Evolutionary conservation across 2,797 vertebrate genomes (phyloP).

Genomic region (Hydrocynus forskahlii): DNA sequence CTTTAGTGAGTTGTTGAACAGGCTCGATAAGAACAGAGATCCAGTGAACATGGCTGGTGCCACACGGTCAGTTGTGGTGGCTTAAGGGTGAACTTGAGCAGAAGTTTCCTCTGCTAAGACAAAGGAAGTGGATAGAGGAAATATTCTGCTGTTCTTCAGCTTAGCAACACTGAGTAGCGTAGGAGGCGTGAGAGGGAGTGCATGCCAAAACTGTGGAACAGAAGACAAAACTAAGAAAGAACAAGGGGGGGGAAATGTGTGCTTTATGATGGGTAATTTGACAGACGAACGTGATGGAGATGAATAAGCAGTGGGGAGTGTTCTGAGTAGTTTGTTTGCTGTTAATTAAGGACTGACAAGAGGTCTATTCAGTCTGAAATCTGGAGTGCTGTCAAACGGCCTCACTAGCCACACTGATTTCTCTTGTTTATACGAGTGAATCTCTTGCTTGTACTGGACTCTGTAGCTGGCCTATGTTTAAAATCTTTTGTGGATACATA

Average conservation of each 20-base stretch:
- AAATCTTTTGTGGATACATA: slow-evolving; percentile 44
- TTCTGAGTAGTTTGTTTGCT: slow-evolving; percentile 44
- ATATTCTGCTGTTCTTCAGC: slow-evolving; percentile 56
- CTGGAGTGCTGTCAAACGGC: slow-evolving; percentile 48
- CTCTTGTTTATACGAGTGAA: slow-evolving; percentile 43
- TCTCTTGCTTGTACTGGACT: slow-evolving; percentile 43
- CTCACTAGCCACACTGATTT: slow-evolving; percentile 38
- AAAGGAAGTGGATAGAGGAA: slow-evolving; percentile 58
- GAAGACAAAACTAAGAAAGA: slow-evolving; percentile 36
- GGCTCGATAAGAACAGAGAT: slow-evolving; percentile 1
- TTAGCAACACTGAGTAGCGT: slow-evolving; percentile 50
- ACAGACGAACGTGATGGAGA: slow-evolving; percentile 43
- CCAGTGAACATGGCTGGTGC: background rate
- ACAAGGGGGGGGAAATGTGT: slow-evolving; percentile 19
- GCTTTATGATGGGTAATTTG: slow-evolving; percentile 37
- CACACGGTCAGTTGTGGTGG: slow-evolving; percentile 10
- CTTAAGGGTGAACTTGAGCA: slow-evolving; percentile 41
- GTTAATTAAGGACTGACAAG: slow-evolving; percentile 43
- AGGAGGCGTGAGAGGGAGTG: slow-evolving; percentile 48
- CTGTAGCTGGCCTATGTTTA: slow-evolving; percentile 10
- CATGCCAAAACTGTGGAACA: slow-evolving; percentile 46
- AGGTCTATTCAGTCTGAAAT: slow-evolving; percentile 34
- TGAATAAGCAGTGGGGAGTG: slow-evolving; percentile 32
- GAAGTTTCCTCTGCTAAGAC: slow-evolving; percentile 47
- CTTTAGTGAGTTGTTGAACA: slow-evolving; percentile 21